A percentile compares a stretch with the other conserved stretches of the same genome.
phyloP scores from a whole-genome alignment of 2,113 vertebrate genomes.

The Regulus satrapa region DNA sequence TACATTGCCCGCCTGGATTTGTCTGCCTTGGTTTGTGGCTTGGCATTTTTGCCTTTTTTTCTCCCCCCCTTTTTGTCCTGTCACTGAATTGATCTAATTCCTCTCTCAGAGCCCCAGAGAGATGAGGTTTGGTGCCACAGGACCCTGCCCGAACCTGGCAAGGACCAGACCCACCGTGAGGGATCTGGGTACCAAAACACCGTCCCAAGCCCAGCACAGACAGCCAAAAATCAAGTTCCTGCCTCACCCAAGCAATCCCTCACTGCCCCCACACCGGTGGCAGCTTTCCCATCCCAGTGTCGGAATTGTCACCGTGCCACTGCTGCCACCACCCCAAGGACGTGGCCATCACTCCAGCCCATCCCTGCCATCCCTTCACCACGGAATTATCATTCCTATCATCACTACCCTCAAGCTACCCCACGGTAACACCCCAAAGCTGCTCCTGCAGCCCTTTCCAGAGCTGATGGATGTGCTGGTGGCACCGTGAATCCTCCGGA shows the following conservation, averaged over 20 bases:
- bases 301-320: neutral
- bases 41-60: neutral
- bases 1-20: neutral
- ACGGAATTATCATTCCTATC: accelerated
- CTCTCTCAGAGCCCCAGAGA: neutral
- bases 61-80: neutral
- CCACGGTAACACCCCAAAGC: accelerated
- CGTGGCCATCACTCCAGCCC: accelerated
- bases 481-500: neutral
- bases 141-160: accelerated
- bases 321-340: neutral
- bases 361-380: neutral
- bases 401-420: neutral
- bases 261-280: accelerated
- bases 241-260: neutral
- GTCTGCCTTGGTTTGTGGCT: neutral
- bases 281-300: neutral
- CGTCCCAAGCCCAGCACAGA: neutral
- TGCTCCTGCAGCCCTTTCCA: neutral
- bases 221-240: neutral
- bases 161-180: neutral
- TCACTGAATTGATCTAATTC: neutral
- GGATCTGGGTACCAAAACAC: neutral
- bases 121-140: neutral
- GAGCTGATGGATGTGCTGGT: neutral